Conservation (phyloP, 2,797 vertebrate genomes). For the Hemibagrus guttatus region DNA sequence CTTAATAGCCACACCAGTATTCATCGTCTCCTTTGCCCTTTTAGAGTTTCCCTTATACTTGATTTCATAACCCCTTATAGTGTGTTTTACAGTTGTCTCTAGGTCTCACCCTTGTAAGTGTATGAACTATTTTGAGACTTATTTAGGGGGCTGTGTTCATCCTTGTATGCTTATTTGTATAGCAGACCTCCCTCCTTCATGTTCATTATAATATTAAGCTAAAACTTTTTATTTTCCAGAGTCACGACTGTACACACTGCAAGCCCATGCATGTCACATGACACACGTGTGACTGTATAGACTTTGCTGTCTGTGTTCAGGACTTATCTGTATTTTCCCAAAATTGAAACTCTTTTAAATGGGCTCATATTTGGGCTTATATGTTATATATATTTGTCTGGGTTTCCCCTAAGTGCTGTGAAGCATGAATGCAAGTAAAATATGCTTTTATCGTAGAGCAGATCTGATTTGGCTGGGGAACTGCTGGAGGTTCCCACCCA, state of each 20-base stretch:
- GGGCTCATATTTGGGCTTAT: constrained; percentile 22
- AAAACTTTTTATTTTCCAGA: constrained; percentile 1
- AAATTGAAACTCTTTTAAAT: constrained; percentile 41
- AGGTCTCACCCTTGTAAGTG: constrained; percentile 30
- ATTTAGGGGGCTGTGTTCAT: background rate
- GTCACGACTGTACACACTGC: constrained; percentile 8
- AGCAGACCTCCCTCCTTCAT: background rate
- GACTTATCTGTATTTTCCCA: constrained; percentile 1
- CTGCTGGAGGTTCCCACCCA: constrained; percentile 46
- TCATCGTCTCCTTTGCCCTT: constrained; percentile 31
- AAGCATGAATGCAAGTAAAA: constrained; percentile 44
- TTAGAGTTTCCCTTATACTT: constrained; percentile 26
- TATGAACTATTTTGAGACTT: constrained; percentile 35
- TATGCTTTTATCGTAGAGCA: constrained; percentile 40
- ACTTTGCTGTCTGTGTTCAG: background rate
- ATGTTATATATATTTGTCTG: background rate
- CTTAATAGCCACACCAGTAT: constrained; percentile 26
- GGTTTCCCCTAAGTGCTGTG: constrained; percentile 40
- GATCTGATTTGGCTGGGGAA: constrained; percentile 40
- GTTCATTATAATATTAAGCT: constrained; percentile 13
- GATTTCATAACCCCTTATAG: constrained; percentile 44
- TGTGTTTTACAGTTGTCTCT: constrained; percentile 18
- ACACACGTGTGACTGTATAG: background rate
- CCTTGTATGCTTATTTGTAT: background rate
- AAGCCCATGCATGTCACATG: constrained; percentile 32